Base-by-base conservation (phyloP, 2,888 invertebrate genomes). In the Sthenelais limicola region DNA sequence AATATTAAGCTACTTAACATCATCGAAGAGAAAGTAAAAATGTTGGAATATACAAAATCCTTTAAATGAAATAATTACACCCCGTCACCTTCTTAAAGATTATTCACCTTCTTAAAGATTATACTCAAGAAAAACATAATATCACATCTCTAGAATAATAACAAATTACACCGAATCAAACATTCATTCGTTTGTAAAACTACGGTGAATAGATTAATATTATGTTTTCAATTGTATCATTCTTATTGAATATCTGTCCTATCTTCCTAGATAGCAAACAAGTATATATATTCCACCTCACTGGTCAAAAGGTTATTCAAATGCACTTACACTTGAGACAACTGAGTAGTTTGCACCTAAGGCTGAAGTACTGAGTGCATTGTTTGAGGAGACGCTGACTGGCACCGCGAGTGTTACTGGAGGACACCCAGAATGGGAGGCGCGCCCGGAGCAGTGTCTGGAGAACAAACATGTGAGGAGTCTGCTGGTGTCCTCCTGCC, bases 391-490 rank as follows among this genome's bases (percentile, higher is more conserved):
- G 78, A 68, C 85, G 84, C 79, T 54, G 88, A 76, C 87, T 88
- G 72, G 87, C 84, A 5, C 88, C 88, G 15, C 89, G 79, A 26
- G 88, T 85, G 51, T 83, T 83, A 70, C 86, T 84, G 9, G 88
- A 87, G 4, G 89, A 82, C 35, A 89, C 88, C 89, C 89, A 89
- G 75, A 89, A 85, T 1, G 89, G 89, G 38, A 89, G 86, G 12
- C 86, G 86, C 56, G 89, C 88, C 78, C 88, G 87, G 24, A 88
- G 82, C 58, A 89, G 81, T n/a, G 89, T 84, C 32, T 79, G 84
- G 32, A 86, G 78, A 35, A 86, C 79, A 77, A 87, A 88, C 73
- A 87, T 84, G 48, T 83, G 84, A 0, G 87, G 84, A 21, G 81
- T 82, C 75, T 81, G 84, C 68, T 72, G 81, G 72, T 77, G 72